Conservation (phyloP, 1,140 invertebrate species). For the Lysiphlebus fabarum region DNA sequence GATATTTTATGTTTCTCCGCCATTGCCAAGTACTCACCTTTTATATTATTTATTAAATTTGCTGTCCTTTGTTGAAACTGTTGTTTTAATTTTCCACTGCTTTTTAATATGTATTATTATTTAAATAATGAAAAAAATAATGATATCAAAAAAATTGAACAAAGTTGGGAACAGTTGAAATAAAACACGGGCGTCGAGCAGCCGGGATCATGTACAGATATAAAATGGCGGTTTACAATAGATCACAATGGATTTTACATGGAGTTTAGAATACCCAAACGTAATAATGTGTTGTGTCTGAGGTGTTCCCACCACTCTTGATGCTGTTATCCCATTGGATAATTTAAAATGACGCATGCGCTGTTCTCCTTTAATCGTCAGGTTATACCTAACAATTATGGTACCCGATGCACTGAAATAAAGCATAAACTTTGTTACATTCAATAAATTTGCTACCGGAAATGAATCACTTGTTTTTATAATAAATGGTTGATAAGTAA, state of each 20-base stretch:
- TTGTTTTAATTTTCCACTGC: conserved; percentile 34
- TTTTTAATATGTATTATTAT: neutral
- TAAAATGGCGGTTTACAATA: conserved; percentile 16
- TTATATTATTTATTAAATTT: neutral
- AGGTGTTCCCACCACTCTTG: conserved; percentile 10
- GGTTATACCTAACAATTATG: neutral
- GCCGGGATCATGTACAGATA: conserved; percentile 14
- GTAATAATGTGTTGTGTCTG: neutral
- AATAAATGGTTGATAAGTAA: no score
- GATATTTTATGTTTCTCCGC: conserved; percentile 22
- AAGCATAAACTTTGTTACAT: no score
- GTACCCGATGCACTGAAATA: neutral
- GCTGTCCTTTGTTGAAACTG: conserved; percentile 8
- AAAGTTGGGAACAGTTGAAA: neutral
- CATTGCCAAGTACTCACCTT: conserved; percentile 24
- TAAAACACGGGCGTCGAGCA: conserved; percentile 21
- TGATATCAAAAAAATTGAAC: neutral
- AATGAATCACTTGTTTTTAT: no score
- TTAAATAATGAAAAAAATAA: neutral
- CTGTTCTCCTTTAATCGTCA: neutral
- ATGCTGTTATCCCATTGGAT: neutral
- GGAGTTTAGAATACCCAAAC: no score
- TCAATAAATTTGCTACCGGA: no score
- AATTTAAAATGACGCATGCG: conserved; percentile 15
- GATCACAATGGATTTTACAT: neutral